Conservation (phyloP, 2,113 vertebrate genomes). For the Plecturocebus donacophilus region DNA sequence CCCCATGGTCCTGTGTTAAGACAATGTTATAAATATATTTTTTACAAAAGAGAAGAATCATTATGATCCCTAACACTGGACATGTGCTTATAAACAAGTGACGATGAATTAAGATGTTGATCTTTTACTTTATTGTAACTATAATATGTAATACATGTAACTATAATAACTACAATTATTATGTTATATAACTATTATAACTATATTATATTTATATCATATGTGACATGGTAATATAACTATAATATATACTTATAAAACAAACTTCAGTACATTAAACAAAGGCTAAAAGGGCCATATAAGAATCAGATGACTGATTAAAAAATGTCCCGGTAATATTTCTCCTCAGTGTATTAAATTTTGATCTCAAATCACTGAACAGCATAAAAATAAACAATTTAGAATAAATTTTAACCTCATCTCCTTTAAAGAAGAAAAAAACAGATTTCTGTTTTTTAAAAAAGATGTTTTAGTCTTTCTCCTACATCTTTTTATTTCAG, state of each 20-base stretch:
- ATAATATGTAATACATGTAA: background rate
- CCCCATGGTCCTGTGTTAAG: background rate
- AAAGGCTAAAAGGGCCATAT: background rate
- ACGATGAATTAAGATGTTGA: background rate
- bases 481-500: conserved; percentile 44
- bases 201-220: background rate
- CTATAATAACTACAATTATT: no score
- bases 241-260: background rate
- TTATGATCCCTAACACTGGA: background rate
- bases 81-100: background rate
- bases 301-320: background rate
- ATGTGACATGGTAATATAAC: background rate
- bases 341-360: background rate
- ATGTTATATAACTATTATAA: background rate
- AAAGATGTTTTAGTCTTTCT: conserved; percentile 39
- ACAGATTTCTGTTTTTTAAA: conserved; percentile 53
- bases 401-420: conserved; percentile 42
- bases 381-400: background rate
- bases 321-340: background rate
- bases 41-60: background rate
- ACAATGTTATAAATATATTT: background rate
- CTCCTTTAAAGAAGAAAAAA: conserved; percentile 50
- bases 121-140: background rate
- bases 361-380: background rate
- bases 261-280: background rate